Conservation (phyloP, 2,888 invertebrate species). For the Nycteola revayana region DNA sequence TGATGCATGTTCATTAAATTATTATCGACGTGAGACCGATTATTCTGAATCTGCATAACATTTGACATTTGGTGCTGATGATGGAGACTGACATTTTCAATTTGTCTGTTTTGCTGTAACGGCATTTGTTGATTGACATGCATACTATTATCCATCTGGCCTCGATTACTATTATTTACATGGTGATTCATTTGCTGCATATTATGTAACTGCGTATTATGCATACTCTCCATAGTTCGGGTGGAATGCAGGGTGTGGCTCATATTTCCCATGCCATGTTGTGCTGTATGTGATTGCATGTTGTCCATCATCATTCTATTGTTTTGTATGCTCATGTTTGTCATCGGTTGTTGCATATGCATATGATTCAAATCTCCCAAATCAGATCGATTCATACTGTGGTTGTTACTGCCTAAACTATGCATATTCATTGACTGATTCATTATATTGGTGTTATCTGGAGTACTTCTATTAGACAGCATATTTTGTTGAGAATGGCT, state of each 20-base stretch:
- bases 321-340: slow-evolving; percentile 67
- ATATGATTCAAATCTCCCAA: slow-evolving; percentile 67
- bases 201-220: slow-evolving; percentile 65
- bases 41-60: slow-evolving; percentile 73
- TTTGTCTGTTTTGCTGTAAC: slow-evolving; percentile 67
- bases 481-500: slow-evolving; percentile 59
- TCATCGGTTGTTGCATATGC: slow-evolving; percentile 68
- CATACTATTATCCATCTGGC: slow-evolving; percentile 66
- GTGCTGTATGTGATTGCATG: slow-evolving; percentile 62
- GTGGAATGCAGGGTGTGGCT: slow-evolving; percentile 68
- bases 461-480: slow-evolving; percentile 61
- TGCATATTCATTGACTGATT: slow-evolving; percentile 72
- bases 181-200: slow-evolving; percentile 75
- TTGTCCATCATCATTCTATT: slow-evolving; percentile 74
- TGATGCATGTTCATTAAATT: slow-evolving; percentile 71
- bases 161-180: slow-evolving; percentile 52
- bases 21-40: slow-evolving; percentile 63
- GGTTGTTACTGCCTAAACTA: slow-evolving; percentile 57
- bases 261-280: slow-evolving; percentile 65
- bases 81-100: slow-evolving; percentile 64
- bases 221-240: slow-evolving; percentile 68
- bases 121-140: slow-evolving; percentile 70
- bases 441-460: slow-evolving; percentile 60
- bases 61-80: slow-evolving; percentile 75
- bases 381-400: slow-evolving; percentile 61